phyloP scores from a whole-genome alignment of 1,140 invertebrate species.

The Saccostrea echinata region DNA sequence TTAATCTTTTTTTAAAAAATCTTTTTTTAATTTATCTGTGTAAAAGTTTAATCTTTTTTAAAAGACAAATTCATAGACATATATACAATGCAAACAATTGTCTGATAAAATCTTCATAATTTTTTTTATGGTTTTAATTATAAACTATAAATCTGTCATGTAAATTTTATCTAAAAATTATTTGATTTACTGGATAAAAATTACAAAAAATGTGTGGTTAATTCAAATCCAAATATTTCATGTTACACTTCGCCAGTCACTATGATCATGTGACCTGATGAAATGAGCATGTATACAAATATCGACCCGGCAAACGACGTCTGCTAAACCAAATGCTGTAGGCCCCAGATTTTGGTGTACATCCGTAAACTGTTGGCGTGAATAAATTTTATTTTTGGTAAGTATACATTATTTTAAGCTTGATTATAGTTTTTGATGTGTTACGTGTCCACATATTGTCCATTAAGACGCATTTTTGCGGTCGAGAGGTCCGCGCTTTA shows the following conservation, averaged over 20 bases:
- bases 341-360: neutral
- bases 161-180: no score
- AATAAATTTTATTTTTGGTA: constrained; percentile 18
- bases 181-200: no score
- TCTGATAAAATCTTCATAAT: no score
- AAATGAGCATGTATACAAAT: constrained; percentile 33
- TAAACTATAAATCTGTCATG: no score
- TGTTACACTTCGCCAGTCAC: no score
- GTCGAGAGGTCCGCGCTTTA: neutral
- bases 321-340: constrained; percentile 10
- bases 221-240: no score
- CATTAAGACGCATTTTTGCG: neutral
- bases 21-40: no score
- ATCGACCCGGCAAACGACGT: constrained; percentile 16
- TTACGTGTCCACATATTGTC: neutral
- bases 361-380: neutral
- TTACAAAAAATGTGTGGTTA: neutral
- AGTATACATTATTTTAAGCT: neutral
- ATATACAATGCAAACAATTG: no score
- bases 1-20: no score
- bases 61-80: no score
- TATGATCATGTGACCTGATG: constrained; percentile 8
- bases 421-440: neutral
- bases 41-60: no score
- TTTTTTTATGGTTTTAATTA: no score